Percentiles rank a stretch among this genome's conserved stretches.
Evolutionary conservation across 2,797 vertebrate species (phyloP).

Genomic region (Coendou prehensilis): DNA sequence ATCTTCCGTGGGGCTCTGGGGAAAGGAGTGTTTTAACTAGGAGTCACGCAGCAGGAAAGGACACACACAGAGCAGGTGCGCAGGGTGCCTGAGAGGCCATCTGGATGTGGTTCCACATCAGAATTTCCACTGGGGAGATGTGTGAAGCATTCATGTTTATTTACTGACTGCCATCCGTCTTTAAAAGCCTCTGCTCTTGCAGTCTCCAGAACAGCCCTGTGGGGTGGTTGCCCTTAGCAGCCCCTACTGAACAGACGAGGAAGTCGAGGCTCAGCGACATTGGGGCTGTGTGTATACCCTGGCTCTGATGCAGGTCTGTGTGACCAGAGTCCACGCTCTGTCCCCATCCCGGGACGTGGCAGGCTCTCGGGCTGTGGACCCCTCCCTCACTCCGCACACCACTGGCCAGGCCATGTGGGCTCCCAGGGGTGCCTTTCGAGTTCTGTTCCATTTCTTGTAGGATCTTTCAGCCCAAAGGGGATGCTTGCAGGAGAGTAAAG

Average conservation of each 20-base stretch:
- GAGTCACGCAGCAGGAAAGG: conserved; percentile 56
- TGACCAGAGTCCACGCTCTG: neutral
- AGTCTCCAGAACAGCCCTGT: neutral
- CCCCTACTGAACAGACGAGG: neutral
- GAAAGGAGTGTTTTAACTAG: conserved; percentile 79
- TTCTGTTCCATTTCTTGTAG: conserved; percentile 31
- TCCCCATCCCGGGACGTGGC: neutral
- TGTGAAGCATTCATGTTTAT: neutral
- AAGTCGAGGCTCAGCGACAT: neutral
- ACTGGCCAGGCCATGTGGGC: neutral
- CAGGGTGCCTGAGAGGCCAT: neutral
- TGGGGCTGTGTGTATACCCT: neutral
- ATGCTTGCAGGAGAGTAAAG: conserved; percentile 80
- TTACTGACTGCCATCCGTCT: neutral
- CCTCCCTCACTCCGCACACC: neutral
- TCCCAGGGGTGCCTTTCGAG: conserved; percentile 37
- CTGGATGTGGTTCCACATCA: neutral
- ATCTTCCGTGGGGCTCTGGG: conserved; percentile 69
- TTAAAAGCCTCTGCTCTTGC: neutral
- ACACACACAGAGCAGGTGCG: neutral
- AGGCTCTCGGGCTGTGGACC: neutral
- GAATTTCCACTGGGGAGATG: neutral
- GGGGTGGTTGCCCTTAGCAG: neutral
- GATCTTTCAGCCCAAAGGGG: conserved; percentile 47
- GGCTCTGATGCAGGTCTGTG: neutral